phyloP scores from a whole-genome alignment of 2,113 vertebrate species.

The Microcebus murinus region DNA sequence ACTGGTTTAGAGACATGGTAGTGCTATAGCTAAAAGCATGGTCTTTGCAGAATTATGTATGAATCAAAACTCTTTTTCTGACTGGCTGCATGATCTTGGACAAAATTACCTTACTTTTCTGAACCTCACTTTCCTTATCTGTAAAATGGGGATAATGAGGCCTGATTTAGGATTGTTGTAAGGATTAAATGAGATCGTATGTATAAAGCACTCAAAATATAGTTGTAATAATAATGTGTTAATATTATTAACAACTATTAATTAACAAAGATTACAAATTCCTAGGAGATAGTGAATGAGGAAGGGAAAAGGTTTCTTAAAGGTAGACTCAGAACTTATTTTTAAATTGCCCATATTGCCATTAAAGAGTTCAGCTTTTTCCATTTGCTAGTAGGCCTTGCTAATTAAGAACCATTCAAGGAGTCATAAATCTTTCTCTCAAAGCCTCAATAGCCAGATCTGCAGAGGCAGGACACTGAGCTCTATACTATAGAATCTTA shows the following conservation, averaged over 20 bases:
- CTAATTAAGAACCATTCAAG: conserved; percentile 28
- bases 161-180: conserved; percentile 51
- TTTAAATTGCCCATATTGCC: background rate
- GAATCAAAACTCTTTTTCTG: background rate
- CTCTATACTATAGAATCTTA: background rate
- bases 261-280: conserved; percentile 39
- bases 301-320: conserved; percentile 6
- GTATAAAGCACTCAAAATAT: conserved; percentile 4
- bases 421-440: conserved; percentile 23
- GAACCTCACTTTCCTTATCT: conserved; percentile 26
- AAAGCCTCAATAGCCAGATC: background rate
- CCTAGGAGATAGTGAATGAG: conserved; percentile 24
- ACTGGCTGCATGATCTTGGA: conserved; percentile 34
- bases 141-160: conserved; percentile 50
- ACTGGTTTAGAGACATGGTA: background rate
- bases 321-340: conserved; percentile 28
- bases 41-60: conserved; percentile 48
- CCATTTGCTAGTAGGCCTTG: background rate
- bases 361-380: conserved; percentile 38
- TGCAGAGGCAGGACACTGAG: background rate
- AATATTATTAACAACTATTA: conserved; percentile 24
- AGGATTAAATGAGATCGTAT: conserved; percentile 42
- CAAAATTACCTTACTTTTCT: conserved; percentile 42
- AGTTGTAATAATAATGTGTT: conserved; percentile 35
- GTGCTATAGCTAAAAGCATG: background rate